A percentile compares a stretch with the other conserved stretches of the same genome.
phyloP scores from a whole-genome alignment of 2,888 invertebrate species.

The Arrhopalites spinosus region DNA sequence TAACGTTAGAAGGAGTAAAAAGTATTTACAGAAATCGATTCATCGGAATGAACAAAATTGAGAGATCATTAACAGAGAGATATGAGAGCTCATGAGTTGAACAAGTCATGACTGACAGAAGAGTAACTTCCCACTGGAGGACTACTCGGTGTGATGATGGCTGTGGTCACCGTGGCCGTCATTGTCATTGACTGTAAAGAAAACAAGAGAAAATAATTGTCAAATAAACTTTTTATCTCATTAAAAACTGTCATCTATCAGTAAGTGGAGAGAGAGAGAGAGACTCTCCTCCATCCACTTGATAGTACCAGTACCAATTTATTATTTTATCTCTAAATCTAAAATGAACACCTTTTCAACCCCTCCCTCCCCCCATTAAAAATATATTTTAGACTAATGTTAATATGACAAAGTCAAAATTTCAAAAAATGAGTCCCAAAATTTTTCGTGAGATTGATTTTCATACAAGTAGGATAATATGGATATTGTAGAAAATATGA shows the following conservation, averaged over 20 bases:
- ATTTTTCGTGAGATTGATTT: not conserved
- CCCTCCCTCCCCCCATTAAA: too few relatives aligned
- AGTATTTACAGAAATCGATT: slow-evolving; percentile 11
- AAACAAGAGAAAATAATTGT: too few relatives aligned
- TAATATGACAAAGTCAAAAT: too few relatives aligned
- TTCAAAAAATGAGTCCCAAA: too few relatives aligned
- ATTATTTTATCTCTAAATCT: too few relatives aligned
- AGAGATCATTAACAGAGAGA: slow-evolving; percentile 31
- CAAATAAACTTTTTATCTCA: too few relatives aligned
- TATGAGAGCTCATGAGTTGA: slow-evolving; percentile 33
- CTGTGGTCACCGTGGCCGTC: slow-evolving; percentile 45
- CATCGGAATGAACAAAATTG: slow-evolving; percentile 30
- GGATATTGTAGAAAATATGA: not conserved
- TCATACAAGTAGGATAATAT: not conserved
- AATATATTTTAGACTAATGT: too few relatives aligned
- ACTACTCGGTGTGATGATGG: slow-evolving; percentile 34
- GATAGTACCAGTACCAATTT: too few relatives aligned
- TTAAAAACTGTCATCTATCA: too few relatives aligned
- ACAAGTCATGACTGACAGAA: slow-evolving; percentile 50
- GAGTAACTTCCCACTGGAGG: slow-evolving; percentile 48
- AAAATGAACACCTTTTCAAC: too few relatives aligned
- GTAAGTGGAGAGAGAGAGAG: too few relatives aligned
- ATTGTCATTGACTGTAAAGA: slow-evolving; percentile 54
- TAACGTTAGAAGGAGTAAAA: not conserved
- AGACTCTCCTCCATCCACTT: too few relatives aligned